Evolutionary conservation across 2,888 invertebrate species (phyloP).

Genomic region (Laspeyria flexula): DNA sequence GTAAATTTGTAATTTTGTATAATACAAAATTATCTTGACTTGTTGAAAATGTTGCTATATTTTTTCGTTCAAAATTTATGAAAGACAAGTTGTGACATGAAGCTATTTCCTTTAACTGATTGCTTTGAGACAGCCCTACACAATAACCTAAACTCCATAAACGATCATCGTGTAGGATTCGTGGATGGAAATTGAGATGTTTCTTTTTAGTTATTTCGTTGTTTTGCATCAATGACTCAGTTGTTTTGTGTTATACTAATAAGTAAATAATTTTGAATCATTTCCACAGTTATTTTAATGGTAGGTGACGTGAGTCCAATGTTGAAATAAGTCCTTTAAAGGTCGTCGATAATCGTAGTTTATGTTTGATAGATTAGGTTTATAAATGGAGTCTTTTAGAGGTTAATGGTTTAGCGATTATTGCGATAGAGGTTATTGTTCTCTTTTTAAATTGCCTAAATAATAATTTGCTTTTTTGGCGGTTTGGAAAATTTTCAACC

Average conservation of each 20-base stretch:
- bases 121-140: conserved; percentile 29
- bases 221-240: conserved; percentile 41
- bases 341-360: conserved; percentile 19
- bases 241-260: conserved; percentile 23
- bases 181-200: conserved; percentile 56
- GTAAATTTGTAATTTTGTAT: no score
- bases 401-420: background rate
- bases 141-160: conserved; percentile 47
- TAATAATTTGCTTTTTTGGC: no score
- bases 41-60: no score
- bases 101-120: background rate
- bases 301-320: conserved; percentile 31
- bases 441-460: background rate
- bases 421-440: background rate
- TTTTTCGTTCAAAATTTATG: no score
- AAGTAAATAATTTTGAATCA: conserved; percentile 37
- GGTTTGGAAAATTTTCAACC: no score
- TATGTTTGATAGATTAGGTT: background rate
- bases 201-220: conserved; percentile 44
- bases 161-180: conserved; percentile 62
- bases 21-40: no score
- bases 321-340: conserved; percentile 22
- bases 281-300: conserved; percentile 40
- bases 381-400: background rate
- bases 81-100: no score